Base-by-base conservation (phyloP, 2,888 invertebrate species). In the Unio pictorum region DNA sequence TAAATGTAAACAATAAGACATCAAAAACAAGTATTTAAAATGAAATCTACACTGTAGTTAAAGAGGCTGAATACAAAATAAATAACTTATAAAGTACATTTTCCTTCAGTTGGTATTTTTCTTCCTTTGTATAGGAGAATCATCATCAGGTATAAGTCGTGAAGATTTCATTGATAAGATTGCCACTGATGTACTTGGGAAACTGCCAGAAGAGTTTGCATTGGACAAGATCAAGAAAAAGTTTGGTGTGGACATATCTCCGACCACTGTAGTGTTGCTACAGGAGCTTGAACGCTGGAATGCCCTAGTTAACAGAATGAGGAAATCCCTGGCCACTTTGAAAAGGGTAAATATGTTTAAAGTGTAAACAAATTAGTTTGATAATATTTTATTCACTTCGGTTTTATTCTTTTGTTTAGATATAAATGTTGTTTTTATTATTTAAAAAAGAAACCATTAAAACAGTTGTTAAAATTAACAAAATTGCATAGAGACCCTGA, bases 231-330 rank as follows among this genome's bases (percentile, higher is more conserved):
- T 96, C 55, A 93, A 94, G 78, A 95, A 95, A 88, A 93, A 93
- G 86, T 95, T 94, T 87, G 95, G 95, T 84, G 91, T 94, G 90
- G 93, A 93, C 79, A 93, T 96, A 81, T 93, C 95, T 6, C 97
- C 97, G 1, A 94, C 95, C 0, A 93, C 95, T 0, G 94, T 97
- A 23, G 97, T 97, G 1, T 90, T 97, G 65, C 92, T 97, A 66
- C 97, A 97, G 91, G 91, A 97, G 89, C 90, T 97, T 58, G 96
- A 97, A 84, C 92, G 96, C 73, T 96, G 96, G 89, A 97, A 97
- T 90, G 91, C 92, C 28, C 92, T 97, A 0, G 93, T 96, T 66
- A 87, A 88, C 18, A 92, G 92, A 66, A 96, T 97, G 92, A 91
- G 91, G 23, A 91, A 90, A 70, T 95, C 95, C 0, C 91, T 97